Percentiles rank a stretch among this genome's conserved stretches.
Conservation (phyloP, 2,113 vertebrate genomes). For the Lutjanus erythropterus region DNA sequence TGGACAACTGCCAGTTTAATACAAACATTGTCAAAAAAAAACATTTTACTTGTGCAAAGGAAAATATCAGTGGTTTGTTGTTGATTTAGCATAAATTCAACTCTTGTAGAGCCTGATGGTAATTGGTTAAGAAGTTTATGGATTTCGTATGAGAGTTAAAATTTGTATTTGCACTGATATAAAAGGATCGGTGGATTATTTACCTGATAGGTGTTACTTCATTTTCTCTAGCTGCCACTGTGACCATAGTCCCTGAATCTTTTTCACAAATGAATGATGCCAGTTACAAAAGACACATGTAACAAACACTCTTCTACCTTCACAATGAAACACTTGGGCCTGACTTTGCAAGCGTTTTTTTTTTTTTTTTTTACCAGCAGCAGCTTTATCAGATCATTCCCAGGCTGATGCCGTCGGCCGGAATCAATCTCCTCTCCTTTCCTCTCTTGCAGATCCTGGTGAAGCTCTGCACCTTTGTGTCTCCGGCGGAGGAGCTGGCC, state of each 20-base stretch:
- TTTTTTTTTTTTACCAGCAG: neutral
- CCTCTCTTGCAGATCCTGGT: conserved; percentile 90
- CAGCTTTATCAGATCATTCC: neutral
- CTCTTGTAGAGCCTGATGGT: neutral
- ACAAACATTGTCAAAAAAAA: no score
- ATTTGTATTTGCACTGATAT: neutral
- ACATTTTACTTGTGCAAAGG: no score
- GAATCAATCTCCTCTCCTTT: neutral
- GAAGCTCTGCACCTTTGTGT: conserved; percentile 97
- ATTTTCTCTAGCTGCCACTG: neutral
- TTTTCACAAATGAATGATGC: neutral
- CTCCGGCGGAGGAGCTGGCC: conserved; percentile 96
- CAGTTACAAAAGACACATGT: neutral
- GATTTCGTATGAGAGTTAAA: neutral
- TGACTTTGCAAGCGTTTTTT: no score
- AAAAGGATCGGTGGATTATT: neutral
- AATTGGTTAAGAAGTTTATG: neutral
- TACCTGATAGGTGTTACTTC: neutral
- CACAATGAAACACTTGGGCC: neutral
- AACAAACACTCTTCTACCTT: neutral
- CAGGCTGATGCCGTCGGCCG: neutral
- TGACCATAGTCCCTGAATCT: neutral
- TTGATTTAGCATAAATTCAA: neutral
- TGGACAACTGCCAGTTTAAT: no score
- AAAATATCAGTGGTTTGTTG: no score